These are phyloP conservation scores for Ypsolopha scabrella DNA, from an alignment of 2,888 invertebrate genomes.

Conservation along the genomic window DNA sequence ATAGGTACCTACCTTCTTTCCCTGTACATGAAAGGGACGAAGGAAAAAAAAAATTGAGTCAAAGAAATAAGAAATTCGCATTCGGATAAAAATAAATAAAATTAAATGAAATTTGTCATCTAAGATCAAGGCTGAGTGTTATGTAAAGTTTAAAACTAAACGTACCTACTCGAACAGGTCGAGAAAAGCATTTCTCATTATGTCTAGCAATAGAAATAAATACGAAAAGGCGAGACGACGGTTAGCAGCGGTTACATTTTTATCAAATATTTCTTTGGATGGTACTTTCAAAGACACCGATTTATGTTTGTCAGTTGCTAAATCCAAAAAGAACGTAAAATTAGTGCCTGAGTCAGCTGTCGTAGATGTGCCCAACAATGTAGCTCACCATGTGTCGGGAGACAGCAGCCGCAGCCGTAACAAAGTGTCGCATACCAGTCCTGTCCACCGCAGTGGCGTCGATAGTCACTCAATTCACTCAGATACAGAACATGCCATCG, in stretches of 20 bases:
- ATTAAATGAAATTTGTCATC: too few species aligned
- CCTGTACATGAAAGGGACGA: too few species aligned
- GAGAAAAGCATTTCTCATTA: constrained; percentile 10
- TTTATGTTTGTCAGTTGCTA: constrained; percentile 31
- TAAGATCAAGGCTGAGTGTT: too few species aligned
- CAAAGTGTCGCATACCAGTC: constrained; percentile 44
- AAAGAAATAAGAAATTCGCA: too few species aligned
- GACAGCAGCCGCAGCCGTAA: constrained; percentile 41
- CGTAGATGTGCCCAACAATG: constrained; percentile 28
- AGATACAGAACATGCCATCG: constrained; percentile 78
- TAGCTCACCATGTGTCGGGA: constrained; percentile 26
- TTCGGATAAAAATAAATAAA: too few species aligned
- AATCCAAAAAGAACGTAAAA: constrained; percentile 22
- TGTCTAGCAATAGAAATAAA: constrained; percentile 51
- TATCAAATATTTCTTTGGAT: constrained; percentile 95
- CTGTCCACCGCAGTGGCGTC: constrained; percentile 30
- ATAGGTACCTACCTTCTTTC: too few species aligned
- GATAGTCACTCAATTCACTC: constrained; percentile 77
- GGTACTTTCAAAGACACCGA: constrained; percentile 84
- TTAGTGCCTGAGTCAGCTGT: constrained; percentile 12
- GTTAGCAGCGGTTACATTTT: constrained; percentile 92
- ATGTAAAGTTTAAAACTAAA: too few species aligned
- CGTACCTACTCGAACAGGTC: too few species aligned
- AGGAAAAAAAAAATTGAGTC: too few species aligned
- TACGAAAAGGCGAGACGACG: constrained; percentile 82